Evolutionary conservation across 2,797 vertebrate species (phyloP), one percentile per base, ranked within the genome.

Genomic region (Astyanax mexicanus): DNA sequence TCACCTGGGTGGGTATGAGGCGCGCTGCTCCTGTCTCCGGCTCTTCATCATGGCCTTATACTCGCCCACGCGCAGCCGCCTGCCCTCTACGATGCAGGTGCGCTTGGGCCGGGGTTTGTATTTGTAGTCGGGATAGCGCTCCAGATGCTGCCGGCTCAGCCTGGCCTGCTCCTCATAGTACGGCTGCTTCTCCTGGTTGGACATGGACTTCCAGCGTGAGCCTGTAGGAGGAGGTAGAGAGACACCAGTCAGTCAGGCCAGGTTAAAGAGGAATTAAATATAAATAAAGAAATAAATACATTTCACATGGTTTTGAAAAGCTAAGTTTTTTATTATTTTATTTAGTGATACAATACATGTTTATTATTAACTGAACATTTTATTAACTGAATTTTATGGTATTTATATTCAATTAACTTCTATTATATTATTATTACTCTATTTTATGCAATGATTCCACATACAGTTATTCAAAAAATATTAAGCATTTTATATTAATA

Each of bases 21-120:
- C 77, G 29, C 95, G 94, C 92, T 96, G 95, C 44, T 98, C 97
- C 93, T 99, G 97, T 38, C 96, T 90, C 44, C 97, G 91, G 75
- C 91, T 98, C 91, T 97, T 94, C 98, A 99, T 99, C 94, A 99
- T 94, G 55, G 97, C 98, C 86, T 99, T 99, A 93, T 99, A 99
- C 88, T 99, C 97, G 19, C 97, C 98, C 64, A 99, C 97, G 0
- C 98, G 90, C 65, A 99, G 94, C 72, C 97, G 83, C 58, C 96
- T 94, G 1, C 98, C 98, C 88, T 98, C 98, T 87, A 98, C 97
- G 0, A 99, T 98, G 90, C 98, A 99, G n/a, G 98, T 99, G 44
- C 98, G 93, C 75, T 99, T 99, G 73, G 98, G 97, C 38, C 98
- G 90, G 0, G 98, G 98, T 27, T 99, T 99, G 92, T 99, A 99